phyloP scores from a whole-genome alignment of 2,888 invertebrate species.

The Dynastes tityus region DNA sequence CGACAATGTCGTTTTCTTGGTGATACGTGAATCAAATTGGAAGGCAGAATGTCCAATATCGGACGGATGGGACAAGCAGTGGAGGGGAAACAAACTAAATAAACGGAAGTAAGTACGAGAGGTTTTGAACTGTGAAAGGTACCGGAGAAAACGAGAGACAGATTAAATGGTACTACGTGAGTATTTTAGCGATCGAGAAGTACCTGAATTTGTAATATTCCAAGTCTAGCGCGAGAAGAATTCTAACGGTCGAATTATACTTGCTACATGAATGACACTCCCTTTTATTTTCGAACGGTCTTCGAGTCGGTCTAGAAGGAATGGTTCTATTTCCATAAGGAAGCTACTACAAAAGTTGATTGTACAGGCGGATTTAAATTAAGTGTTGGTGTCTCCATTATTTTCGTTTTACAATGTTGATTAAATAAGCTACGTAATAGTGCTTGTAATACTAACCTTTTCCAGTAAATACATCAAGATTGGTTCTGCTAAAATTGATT shows the following conservation, averaged over 20 bases:
- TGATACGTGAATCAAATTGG: constrained; percentile 45
- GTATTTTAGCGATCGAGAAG: constrained; percentile 46
- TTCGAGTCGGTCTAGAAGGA: neutral
- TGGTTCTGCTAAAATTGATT: too few species aligned
- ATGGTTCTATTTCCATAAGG: neutral
- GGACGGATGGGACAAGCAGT: neutral
- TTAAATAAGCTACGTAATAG: too few species aligned
- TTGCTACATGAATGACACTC: constrained; percentile 1
- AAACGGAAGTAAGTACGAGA: constrained; percentile 43
- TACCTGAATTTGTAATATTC: constrained; percentile 43
- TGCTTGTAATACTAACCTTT: too few species aligned
- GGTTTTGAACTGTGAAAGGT: constrained; percentile 45
- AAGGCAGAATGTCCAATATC: constrained; percentile 34
- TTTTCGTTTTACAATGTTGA: too few species aligned
- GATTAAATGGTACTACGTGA: constrained; percentile 51
- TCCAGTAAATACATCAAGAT: too few species aligned
- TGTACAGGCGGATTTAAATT: too few species aligned
- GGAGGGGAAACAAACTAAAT: constrained; percentile 46
- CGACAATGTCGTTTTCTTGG: constrained; percentile 23
- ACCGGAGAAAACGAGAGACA: constrained; percentile 43
- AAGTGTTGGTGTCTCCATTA: too few species aligned
- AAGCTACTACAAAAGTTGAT: neutral
- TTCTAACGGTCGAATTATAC: constrained; percentile 41
- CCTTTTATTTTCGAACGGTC: neutral
- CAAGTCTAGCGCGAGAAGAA: constrained; percentile 16